Conservation (phyloP, 2,797 vertebrate species). For the Rallus crepitans region DNA sequence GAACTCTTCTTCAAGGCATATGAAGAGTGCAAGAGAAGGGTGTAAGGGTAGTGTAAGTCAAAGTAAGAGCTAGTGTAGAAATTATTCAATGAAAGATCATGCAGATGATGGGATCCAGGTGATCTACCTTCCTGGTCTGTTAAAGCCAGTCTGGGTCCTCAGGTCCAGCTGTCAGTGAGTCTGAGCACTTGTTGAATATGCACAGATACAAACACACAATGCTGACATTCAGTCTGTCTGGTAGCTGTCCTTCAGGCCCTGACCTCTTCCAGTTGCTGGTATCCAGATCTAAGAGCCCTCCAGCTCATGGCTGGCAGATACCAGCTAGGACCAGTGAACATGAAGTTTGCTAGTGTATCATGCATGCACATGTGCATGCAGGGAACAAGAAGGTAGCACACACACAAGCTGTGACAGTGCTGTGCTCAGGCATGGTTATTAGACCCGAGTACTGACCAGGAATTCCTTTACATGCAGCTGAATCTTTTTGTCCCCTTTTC, state of each 20-base stretch:
- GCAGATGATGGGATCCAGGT: background rate
- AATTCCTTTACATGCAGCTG: background rate
- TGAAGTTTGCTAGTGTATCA: background rate
- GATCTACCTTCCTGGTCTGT: background rate
- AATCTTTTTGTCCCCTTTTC: background rate
- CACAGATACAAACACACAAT: background rate
- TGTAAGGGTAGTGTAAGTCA: background rate
- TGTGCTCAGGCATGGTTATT: background rate
- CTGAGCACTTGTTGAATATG: background rate
- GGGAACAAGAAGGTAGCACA: background rate
- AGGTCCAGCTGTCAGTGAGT: background rate
- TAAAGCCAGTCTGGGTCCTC: background rate
- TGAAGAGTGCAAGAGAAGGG: background rate
- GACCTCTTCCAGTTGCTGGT: background rate
- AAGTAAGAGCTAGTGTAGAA: background rate
- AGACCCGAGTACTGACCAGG: background rate
- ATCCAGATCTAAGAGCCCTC: background rate
- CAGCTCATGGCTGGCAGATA: background rate
- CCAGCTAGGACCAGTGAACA: background rate
- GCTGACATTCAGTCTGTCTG: background rate
- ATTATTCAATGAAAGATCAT: background rate
- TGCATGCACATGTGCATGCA: too few relatives aligned
- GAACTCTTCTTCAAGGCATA: background rate
- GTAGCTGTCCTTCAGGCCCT: background rate
- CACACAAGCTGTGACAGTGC: background rate